These are phyloP conservation scores for Heteromormyrus szaboi DNA, from an alignment of 2,797 vertebrate species.

Conservation along the genomic window DNA sequence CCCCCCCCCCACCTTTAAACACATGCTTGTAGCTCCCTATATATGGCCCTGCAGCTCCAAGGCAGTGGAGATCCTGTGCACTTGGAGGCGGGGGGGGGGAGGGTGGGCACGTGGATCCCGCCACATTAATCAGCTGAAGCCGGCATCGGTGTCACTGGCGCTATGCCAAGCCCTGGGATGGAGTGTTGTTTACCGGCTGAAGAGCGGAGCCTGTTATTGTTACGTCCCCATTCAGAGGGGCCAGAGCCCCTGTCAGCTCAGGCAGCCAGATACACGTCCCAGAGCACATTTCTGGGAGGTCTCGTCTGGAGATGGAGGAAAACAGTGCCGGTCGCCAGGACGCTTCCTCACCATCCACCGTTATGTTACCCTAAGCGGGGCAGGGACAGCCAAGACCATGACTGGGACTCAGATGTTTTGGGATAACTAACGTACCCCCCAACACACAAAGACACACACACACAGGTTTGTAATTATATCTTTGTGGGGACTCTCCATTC, in stretches of 20 bases:
- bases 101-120: not conserved
- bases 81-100: not conserved
- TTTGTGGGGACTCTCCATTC: not conserved
- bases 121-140: not conserved
- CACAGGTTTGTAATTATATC: not conserved
- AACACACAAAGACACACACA: not conserved
- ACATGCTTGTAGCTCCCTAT: not conserved
- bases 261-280: slow-evolving; percentile 22
- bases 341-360: too few species aligned
- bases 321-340: not conserved
- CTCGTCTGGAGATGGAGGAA: slow-evolving; percentile 8
- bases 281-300: slow-evolving; percentile 15
- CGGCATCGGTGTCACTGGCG: slow-evolving; percentile 36
- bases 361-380: not conserved
- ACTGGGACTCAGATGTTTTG: not conserved
- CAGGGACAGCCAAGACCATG: not conserved
- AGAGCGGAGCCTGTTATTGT: slow-evolving; percentile 39
- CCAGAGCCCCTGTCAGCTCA: slow-evolving; percentile 19
- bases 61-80: not conserved
- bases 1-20: not conserved
- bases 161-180: slow-evolving; percentile 36
- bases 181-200: slow-evolving; percentile 41
- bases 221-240: slow-evolving; percentile 43
- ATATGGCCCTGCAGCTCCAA: not conserved
- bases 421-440: not conserved